phyloP scores from a whole-genome alignment of 2,113 vertebrate species.

The Meles meles region DNA sequence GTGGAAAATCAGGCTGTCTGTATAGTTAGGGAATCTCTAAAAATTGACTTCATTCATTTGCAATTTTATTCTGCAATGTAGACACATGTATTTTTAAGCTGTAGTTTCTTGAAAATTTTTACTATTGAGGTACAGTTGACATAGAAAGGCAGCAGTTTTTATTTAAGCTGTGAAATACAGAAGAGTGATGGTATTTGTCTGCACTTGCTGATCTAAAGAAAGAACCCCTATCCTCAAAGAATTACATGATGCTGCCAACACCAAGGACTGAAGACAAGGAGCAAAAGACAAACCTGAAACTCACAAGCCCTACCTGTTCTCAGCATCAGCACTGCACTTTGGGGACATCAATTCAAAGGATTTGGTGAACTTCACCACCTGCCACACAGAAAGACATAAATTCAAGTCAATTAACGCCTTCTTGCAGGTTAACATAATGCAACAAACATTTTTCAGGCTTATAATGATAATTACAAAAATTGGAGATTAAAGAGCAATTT shows the following conservation, averaged over 20 bases:
- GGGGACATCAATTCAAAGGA: slow-evolving; percentile 98
- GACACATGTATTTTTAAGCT: background rate
- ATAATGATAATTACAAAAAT: background rate
- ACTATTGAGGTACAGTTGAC: background rate
- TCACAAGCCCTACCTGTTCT: slow-evolving; percentile 89
- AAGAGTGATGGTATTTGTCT: background rate
- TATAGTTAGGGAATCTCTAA: background rate
- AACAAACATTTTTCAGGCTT: slow-evolving; percentile 9
- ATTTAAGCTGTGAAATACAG: background rate
- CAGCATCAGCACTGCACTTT: slow-evolving; percentile 96
- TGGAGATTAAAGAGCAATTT: slow-evolving; percentile 45
- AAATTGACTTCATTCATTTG: background rate
- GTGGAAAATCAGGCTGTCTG: background rate
- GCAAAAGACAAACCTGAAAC: background rate
- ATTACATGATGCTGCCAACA: background rate
- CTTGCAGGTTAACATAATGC: slow-evolving; percentile 10
- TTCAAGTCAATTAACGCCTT: slow-evolving; percentile 43
- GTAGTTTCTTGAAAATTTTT: background rate
- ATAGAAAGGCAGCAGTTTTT: background rate
- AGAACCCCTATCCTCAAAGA: background rate
- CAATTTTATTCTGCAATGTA: background rate
- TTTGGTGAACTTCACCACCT: slow-evolving; percentile 99
- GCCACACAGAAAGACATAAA: slow-evolving; percentile 65
- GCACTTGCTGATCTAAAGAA: background rate
- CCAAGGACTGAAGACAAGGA: background rate